Conservation (phyloP, 2,797 vertebrate species). For the Poeciliopsis turneri region DNA sequence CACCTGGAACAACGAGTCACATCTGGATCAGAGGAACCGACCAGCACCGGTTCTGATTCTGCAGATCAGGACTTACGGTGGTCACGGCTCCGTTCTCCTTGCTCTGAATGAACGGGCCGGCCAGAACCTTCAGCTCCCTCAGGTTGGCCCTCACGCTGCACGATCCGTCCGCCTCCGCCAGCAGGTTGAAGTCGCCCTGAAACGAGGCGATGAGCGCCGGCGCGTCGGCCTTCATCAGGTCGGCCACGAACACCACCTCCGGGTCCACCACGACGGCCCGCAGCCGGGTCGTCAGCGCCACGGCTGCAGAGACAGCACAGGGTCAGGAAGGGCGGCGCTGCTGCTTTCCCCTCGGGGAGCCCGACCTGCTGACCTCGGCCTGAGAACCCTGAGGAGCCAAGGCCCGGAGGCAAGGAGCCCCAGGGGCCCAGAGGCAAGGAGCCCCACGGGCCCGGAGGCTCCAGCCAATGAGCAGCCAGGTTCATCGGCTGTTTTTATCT, state of each 20-base stretch:
- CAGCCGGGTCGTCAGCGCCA: constrained; percentile 72
- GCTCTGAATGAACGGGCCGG: constrained; percentile 89
- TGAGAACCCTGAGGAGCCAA: not conserved
- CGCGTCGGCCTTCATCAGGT: constrained; percentile 87
- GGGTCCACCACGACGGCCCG: constrained; percentile 89
- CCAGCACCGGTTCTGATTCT: not conserved
- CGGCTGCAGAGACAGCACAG: constrained; percentile 23
- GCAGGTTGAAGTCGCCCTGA: constrained; percentile 86
- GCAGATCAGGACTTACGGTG: constrained; percentile 80
- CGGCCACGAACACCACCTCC: constrained; percentile 95
- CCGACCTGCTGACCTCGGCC: not conserved
- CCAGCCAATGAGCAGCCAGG: not conserved
- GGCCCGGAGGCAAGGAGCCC: no score
- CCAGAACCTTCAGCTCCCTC: constrained; percentile 87
- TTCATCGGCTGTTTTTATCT: not conserved
- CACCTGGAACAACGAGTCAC: constrained; percentile 77
- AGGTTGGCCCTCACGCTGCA: constrained; percentile 86
- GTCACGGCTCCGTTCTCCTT: constrained; percentile 83
- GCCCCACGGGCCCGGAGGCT: no score
- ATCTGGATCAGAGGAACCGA: not conserved
- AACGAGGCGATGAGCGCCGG: constrained; percentile 89
- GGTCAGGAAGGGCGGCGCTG: no score
- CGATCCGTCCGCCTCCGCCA: constrained; percentile 63
- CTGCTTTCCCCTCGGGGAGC: not conserved
- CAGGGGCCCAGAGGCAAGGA: no score